phyloP scores from a whole-genome alignment of 2,888 invertebrate genomes.

The Sarcophaga caerulescens region DNA sequence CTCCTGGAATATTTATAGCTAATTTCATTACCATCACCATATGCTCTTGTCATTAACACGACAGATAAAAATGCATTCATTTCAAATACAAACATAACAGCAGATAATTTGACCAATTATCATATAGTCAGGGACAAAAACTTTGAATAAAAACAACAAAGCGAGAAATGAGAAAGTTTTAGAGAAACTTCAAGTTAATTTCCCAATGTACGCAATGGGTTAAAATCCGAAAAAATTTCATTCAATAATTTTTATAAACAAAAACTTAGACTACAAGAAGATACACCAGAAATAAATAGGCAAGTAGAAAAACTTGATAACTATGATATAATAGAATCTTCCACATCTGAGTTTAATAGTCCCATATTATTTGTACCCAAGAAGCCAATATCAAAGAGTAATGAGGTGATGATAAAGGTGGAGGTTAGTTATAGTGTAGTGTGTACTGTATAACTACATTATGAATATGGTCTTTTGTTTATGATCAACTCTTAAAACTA shows the following conservation, averaged over 20 bases:
- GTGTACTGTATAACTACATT: too few species aligned
- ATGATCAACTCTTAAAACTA: too few species aligned
- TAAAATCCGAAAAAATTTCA: too few species aligned
- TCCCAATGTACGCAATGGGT: too few species aligned
- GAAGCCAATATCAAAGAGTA: background rate
- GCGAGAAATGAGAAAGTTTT: too few species aligned
- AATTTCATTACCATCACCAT: background rate
- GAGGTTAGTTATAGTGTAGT: background rate
- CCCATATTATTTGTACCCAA: conserved; percentile 41
- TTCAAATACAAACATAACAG: background rate
- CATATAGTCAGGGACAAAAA: background rate
- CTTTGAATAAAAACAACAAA: too few species aligned
- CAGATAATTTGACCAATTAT: background rate
- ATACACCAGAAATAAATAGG: conserved; percentile 16
- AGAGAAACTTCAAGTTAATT: too few species aligned
- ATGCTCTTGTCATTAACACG: conserved; percentile 6
- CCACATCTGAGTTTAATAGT: conserved; percentile 21
- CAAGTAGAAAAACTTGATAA: conserved; percentile 23
- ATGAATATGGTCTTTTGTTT: too few species aligned
- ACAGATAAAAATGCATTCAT: background rate
- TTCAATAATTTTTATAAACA: too few species aligned
- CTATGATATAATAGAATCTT: conserved; percentile 17
- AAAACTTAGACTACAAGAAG: too few species aligned
- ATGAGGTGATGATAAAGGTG: conserved; percentile 1
- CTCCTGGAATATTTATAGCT: conserved; percentile 2